Evolutionary conservation across 2,888 invertebrate species (phyloP).

Genomic region (Tetheella fluctuosa): DNA sequence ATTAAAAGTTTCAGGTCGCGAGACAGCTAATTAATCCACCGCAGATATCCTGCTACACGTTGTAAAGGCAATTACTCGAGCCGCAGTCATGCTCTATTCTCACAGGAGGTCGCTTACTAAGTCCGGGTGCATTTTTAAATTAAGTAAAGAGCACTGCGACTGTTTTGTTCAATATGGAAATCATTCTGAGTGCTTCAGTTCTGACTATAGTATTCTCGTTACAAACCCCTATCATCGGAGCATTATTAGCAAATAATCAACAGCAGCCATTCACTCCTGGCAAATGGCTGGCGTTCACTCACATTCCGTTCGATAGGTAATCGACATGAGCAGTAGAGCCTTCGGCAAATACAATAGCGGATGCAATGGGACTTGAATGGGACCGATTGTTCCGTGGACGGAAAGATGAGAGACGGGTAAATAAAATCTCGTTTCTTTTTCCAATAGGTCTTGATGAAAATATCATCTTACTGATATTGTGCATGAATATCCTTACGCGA

Average conservation of each 20-base stretch:
- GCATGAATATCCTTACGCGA: not conserved
- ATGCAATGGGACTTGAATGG: constrained; percentile 67
- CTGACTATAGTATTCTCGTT: constrained; percentile 29
- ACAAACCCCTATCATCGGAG: constrained; percentile 38
- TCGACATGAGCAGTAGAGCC: constrained; percentile 77
- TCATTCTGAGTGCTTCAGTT: constrained; percentile 19
- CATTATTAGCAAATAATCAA: constrained; percentile 67
- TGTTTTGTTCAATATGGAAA: constrained; percentile 23
- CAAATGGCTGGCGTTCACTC: constrained; percentile 57
- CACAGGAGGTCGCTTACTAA: constrained; percentile 47
- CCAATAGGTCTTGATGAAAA: constrained; percentile 36
- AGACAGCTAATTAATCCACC: constrained; percentile 68
- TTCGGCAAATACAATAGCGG: constrained; percentile 77
- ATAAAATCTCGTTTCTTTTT: constrained; percentile 63
- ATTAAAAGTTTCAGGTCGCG: constrained; percentile 63
- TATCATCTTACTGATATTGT: constrained; percentile 22
- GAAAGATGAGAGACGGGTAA: constrained; percentile 67
- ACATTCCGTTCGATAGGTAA: constrained; percentile 69
- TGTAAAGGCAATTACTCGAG: constrained; percentile 65
- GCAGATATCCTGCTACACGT: constrained; percentile 51
- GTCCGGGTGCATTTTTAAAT: constrained; percentile 47
- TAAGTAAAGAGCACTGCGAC: constrained; percentile 35
- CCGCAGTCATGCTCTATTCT: constrained; percentile 58
- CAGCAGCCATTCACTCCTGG: constrained; percentile 58
- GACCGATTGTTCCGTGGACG: constrained; percentile 57